Percentiles rank a stretch among this genome's conserved stretches.
Evolutionary conservation across 1,140 invertebrate genomes (phyloP).

Genomic region (Dreissena rostriformis): DNA sequence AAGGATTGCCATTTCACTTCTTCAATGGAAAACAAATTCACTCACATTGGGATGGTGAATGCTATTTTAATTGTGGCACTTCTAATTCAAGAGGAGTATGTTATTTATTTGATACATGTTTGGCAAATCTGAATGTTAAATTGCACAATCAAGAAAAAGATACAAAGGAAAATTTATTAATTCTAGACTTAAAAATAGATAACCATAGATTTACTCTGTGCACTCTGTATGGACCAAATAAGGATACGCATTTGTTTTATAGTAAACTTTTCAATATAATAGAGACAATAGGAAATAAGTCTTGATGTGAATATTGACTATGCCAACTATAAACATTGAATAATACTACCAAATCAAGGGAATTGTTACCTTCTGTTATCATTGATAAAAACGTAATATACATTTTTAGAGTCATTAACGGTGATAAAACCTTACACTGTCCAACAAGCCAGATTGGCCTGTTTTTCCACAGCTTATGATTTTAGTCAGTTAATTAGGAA

Average conservation of each 20-base stretch:
- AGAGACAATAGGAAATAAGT: slow-evolving; percentile 1
- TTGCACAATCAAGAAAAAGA: slow-evolving; percentile 2
- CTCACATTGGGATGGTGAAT: slow-evolving; percentile 49
- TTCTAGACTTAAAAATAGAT: background rate
- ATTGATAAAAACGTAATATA: slow-evolving; percentile 20
- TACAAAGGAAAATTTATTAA: slow-evolving; percentile 37
- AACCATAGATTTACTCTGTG: slow-evolving; percentile 22
- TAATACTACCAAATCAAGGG: slow-evolving; percentile 18
- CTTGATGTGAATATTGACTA: slow-evolving; percentile 31
- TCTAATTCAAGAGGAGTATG: slow-evolving; percentile 51
- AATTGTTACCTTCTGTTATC: slow-evolving; percentile 29
- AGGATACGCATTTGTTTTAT: slow-evolving; percentile 49
- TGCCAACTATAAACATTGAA: slow-evolving; percentile 38
- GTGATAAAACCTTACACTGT: slow-evolving; percentile 41
- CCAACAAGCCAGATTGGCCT: slow-evolving; percentile 56
- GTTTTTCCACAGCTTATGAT: slow-evolving; percentile 32
- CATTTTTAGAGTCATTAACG: slow-evolving; percentile 16
- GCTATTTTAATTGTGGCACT: slow-evolving; percentile 42
- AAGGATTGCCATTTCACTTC: too few species aligned
- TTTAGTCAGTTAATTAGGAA: slow-evolving; percentile 28
- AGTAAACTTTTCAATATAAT: slow-evolving; percentile 17
- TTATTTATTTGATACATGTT: slow-evolving; percentile 24
- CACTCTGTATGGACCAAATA: slow-evolving; percentile 56
- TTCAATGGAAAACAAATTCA: slow-evolving; percentile 18
- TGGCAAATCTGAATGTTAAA: slow-evolving; percentile 37